Base-by-base conservation (phyloP, 2,113 vertebrate genomes). In the Tichodroma muraria region DNA sequence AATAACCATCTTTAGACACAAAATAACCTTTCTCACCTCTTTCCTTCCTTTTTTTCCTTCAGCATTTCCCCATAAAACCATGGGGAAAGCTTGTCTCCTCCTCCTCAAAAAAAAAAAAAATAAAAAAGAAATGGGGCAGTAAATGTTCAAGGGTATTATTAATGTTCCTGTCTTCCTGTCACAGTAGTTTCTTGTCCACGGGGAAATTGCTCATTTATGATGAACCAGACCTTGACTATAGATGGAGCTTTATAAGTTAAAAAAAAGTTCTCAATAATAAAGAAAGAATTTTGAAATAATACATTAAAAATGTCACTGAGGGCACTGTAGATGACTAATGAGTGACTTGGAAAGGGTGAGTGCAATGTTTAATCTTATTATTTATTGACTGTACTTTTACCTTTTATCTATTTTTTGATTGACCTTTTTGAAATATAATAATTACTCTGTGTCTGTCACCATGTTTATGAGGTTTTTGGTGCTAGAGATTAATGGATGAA, bases 371-470 rank as follows among this genome's bases (percentile, higher is more conserved):
- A 96, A 85, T 57, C 21, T 78, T 66, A 78, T 95, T 96, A 94
- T 97, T 96, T 96, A 93, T 93, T 93, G 94, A 93, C 94, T 95
- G 77, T 73, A 70, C 60, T 90, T 96, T 93, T 93, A 91, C 77
- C 53, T 82, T 85, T 82, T 80, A 88, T 93, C 64, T 96, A 70
- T 89, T 96, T 96, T 75, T 90, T 94, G 61, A 91, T 88, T 95
- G 91, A 96, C 89, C 77, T 96, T 95, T 92, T 88, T 94, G 83
- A 90, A 94, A 93, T 85, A 83, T 53, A 85, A 89, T 15, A 69
- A 95, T 94, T 94, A 81, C n/a, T 93, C 35, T 89, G 31, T 83
- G 45, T 89, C 73, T 93, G 63, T 89, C 88, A 92, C 56, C 30
- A 20, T 88, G 86, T 66, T 94, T 93, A 94, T 92, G 78, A 89